Evolutionary conservation across 2,113 vertebrate genomes (phyloP), one percentile per base, ranked within the genome.

Genomic region (Hassar affinis): DNA sequence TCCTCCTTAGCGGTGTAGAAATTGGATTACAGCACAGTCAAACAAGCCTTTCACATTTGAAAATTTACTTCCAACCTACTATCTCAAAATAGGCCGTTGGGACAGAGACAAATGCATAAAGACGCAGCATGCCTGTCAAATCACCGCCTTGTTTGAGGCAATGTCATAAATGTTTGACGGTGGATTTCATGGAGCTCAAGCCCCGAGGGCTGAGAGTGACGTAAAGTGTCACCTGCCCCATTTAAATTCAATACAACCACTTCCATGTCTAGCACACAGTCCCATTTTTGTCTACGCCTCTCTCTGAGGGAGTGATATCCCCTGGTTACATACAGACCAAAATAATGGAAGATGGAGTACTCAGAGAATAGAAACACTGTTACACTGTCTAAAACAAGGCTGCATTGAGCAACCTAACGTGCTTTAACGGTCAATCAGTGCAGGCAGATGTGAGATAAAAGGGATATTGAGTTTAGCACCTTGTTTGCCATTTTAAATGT

Each of bases 401-500:
- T 42, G 18, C 7, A 8, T 0, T 74, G 69, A 49, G 45, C 30
- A 56, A 17, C 38, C 51, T 30, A 78, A 54, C 51, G 38, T 38
- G 51, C 27, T 38, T 35, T 35, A 0, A 14, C n/a, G 4, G 49
- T 20, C 7, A 59, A 61, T 25, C 30, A 81, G 42, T 51, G 8
- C 12, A 47, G 17, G 42, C 27, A 30, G 15, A 30, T 38, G 75
- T 69, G 71, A 47, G 17, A 72, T 78, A 52, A 80, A 81, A 45
- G 69, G 59, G 66, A 78, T 51, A 61, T 49, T 57, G 78, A 49
- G 81, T 69, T 54, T 86, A 79, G 92, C 82, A 98, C 97, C 95
- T 95, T 96, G 89, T 84, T 96, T 85, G 93, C 93, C 8, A 95
- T 97, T 90, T 94, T 97, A 85, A 99, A 95, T 88, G 95, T 96